These are phyloP conservation scores for Bellardia pandia DNA, from an alignment of 2,888 invertebrate species.

Conservation along the genomic window DNA sequence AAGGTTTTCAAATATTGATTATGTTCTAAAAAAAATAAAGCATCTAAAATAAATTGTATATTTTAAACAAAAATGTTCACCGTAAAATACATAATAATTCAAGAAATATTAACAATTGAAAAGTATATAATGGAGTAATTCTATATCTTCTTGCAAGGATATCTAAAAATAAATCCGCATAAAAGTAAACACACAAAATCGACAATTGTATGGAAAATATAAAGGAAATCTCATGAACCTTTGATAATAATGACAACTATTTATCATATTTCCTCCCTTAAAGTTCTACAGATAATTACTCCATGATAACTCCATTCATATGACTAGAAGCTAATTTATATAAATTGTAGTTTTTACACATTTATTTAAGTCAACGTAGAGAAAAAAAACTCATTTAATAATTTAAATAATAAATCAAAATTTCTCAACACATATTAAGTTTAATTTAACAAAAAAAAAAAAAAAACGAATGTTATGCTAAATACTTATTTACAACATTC, in stretches of 20 bases:
- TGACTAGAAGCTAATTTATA: background rate
- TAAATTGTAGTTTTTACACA: background rate
- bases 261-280: conserved; percentile 24
- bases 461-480: conserved; percentile 13
- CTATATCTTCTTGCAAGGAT: background rate
- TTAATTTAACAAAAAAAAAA: conserved; percentile 23
- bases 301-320: background rate
- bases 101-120: too few species aligned
- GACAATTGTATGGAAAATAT: background rate
- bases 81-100: too few species aligned
- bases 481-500: conserved; percentile 16
- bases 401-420: conserved; percentile 37
- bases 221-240: conserved; percentile 4
- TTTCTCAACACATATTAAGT: background rate
- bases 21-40: too few species aligned
- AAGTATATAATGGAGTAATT: too few species aligned
- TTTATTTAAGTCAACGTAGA: background rate
- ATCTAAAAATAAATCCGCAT: background rate
- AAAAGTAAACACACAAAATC: background rate
- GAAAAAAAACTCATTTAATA: conserved; percentile 10
- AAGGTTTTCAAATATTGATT: too few species aligned
- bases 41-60: too few species aligned
- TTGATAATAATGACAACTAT: conserved; percentile 1
- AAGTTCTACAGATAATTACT: background rate
- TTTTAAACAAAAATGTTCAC: too few species aligned